Conservation (phyloP, 2,888 invertebrate genomes). For the Frankliniella intonsa region DNA sequence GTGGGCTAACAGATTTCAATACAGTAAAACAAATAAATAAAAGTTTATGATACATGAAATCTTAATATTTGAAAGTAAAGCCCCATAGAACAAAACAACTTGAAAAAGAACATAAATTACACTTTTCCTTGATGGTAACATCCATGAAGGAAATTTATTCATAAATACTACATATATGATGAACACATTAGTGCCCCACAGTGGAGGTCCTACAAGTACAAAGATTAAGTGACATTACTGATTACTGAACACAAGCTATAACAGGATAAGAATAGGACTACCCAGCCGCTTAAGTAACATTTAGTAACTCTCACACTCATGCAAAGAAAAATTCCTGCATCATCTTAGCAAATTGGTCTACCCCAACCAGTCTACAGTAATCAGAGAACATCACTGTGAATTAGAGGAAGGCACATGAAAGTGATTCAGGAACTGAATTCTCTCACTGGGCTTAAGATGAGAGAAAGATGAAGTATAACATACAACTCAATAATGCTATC, state of each 20-base stretch:
- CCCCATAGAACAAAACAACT: neutral
- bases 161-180: neutral
- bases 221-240: neutral
- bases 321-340: neutral
- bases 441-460: neutral
- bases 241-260: neutral
- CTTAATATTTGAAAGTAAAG: no score
- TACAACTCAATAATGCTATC: neutral
- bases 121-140: neutral
- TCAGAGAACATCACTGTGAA: neutral
- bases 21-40: no score
- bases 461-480: neutral
- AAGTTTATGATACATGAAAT: no score
- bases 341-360: neutral
- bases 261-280: neutral
- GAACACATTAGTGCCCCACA: neutral
- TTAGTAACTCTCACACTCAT: neutral
- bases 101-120: neutral
- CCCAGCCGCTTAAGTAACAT: neutral
- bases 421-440: slow-evolving; percentile 2
- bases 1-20: no score
- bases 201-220: neutral
- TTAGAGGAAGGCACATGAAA: slow-evolving; percentile 2
- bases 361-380: slow-evolving; percentile 9
- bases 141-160: neutral